phyloP scores from a whole-genome alignment of 2,113 vertebrate genomes.

The Tragelaphus imberbis region DNA sequence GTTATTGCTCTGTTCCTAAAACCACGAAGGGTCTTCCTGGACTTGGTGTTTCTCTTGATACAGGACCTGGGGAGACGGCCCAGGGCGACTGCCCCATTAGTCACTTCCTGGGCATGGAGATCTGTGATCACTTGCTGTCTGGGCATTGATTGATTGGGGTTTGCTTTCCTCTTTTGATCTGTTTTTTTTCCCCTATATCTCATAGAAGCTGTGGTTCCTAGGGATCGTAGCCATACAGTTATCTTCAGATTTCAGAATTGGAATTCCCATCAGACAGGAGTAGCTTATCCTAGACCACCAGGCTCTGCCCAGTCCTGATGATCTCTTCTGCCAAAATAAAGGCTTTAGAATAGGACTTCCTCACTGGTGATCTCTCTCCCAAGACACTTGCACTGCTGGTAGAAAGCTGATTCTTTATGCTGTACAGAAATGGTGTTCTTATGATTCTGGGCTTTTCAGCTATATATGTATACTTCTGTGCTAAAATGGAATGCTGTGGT shows the following conservation, averaged over 20 bases:
- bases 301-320: neutral
- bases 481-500: neutral
- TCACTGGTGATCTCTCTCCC: neutral
- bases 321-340: neutral
- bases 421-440: neutral
- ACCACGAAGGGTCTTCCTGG: neutral
- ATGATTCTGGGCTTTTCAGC: neutral
- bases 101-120: neutral
- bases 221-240: neutral
- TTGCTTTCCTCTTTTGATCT: neutral
- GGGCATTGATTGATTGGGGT: neutral
- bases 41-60: neutral
- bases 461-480: neutral
- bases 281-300: neutral
- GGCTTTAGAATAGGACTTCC: neutral
- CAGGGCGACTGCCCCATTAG: neutral
- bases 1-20: neutral
- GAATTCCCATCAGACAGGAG: neutral
- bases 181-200: neutral
- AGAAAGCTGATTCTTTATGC: neutral
- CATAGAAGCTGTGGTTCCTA: neutral
- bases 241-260: slow-evolving; percentile 14
- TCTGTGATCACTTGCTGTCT: neutral
- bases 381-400: neutral
- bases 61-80: neutral